Percentiles rank a stretch among this genome's conserved stretches.
Evolutionary conservation across 1,140 invertebrate genomes (phyloP).

Genomic region (Geopemphigus sp.): DNA sequence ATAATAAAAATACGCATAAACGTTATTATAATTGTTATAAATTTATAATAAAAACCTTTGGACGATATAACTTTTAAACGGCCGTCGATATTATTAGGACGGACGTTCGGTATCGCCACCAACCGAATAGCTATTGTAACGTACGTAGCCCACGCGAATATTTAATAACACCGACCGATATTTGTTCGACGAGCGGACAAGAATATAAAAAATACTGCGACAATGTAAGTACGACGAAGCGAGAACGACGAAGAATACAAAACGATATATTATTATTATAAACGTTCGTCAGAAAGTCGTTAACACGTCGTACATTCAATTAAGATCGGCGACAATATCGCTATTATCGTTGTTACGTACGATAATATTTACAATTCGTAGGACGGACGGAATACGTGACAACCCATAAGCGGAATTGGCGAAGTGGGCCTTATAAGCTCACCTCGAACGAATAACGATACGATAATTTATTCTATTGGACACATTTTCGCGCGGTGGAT

Average conservation of each 20-base stretch:
- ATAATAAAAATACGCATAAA: no score
- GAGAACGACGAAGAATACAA: neutral
- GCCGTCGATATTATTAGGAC: neutral
- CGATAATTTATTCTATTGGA: neutral
- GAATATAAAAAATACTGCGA: neutral
- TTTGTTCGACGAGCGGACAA: neutral
- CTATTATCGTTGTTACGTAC: neutral
- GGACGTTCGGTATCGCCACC: no score
- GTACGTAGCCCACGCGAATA: neutral
- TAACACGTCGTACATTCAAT: neutral
- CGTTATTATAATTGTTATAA: no score
- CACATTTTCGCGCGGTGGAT: no score
- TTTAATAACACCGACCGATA: neutral
- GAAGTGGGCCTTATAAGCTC: neutral
- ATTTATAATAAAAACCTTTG: no score
- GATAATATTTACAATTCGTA: neutral
- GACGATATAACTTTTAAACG: no score
- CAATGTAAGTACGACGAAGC: no score
- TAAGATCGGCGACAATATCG: neutral
- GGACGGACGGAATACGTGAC: no score
- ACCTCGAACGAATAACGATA: neutral
- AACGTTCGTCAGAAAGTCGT: no score
- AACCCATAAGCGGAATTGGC: neutral
- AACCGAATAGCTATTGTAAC: no score
- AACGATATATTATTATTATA: no score